Evolutionary conservation across 2,113 vertebrate species (phyloP).

Genomic region (Prunella fulvescens): DNA sequence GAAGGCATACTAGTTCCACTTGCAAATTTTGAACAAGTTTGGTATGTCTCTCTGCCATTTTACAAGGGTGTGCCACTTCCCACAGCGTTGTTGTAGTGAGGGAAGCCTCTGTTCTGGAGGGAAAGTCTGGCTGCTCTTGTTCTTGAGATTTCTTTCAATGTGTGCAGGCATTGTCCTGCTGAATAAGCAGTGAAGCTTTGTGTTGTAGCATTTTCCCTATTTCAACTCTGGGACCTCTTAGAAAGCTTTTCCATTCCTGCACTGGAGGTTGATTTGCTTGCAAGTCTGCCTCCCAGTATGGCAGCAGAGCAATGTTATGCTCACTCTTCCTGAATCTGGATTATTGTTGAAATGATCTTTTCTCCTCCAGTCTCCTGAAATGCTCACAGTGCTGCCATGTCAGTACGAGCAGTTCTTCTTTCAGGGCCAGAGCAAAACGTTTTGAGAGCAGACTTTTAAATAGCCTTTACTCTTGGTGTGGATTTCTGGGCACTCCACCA

Average conservation of each 20-base stretch:
- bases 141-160: not conserved
- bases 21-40: not conserved
- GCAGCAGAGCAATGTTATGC: not conserved
- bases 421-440: not conserved
- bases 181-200: not conserved
- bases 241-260: not conserved
- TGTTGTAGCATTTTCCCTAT: not conserved
- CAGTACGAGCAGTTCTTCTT: not conserved
- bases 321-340: not conserved
- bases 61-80: not conserved
- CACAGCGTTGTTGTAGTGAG: not conserved
- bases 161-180: not conserved
- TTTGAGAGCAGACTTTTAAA: not conserved
- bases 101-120: not conserved
- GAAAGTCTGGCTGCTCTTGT: not conserved
- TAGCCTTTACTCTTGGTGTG: not conserved
- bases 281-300: not conserved
- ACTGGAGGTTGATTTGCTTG: not conserved
- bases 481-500: not conserved
- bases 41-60: not conserved
- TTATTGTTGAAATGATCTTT: not conserved
- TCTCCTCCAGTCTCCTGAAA: not conserved
- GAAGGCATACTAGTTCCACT: not conserved
- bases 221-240: not conserved
- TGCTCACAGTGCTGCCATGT: not conserved